Conservation (phyloP, 2,113 vertebrate genomes). For the Pseudonaja textilis region DNA sequence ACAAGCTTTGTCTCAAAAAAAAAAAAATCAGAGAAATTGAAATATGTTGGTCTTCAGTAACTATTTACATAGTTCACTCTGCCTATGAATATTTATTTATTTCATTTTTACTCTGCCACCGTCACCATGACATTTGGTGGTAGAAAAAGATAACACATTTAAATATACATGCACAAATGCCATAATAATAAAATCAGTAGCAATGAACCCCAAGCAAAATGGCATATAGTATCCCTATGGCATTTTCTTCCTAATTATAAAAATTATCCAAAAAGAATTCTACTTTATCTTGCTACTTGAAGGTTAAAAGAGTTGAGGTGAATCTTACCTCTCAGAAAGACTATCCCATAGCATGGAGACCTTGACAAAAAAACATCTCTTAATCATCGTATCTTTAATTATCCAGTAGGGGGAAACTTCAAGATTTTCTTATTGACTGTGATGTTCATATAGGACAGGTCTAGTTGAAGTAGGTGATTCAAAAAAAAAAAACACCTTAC, state of each 20-base stretch:
- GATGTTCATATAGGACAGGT: background rate
- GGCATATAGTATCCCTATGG: background rate
- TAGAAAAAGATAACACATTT: background rate
- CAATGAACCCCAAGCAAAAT: background rate
- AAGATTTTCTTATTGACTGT: background rate
- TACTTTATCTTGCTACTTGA: background rate
- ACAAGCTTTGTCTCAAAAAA: background rate
- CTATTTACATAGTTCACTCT: conserved; percentile 4
- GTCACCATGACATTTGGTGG: background rate
- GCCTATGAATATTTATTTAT: background rate
- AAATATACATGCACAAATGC: background rate
- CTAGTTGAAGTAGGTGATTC: background rate
- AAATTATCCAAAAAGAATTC: background rate
- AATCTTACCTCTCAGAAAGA: background rate
- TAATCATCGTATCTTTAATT: background rate
- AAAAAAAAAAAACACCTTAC: background rate
- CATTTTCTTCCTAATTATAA: background rate
- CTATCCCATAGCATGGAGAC: background rate
- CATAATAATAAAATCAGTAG: background rate
- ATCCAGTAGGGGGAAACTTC: background rate
- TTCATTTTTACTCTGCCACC: background rate
- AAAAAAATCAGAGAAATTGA: conserved; percentile 17
- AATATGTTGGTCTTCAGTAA: conserved; percentile 13
- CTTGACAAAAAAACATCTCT: background rate
- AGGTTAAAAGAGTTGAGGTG: background rate